These are phyloP conservation scores for Oreamnos americanus DNA, from an alignment of 2,113 vertebrate species.

Conservation along the genomic window DNA sequence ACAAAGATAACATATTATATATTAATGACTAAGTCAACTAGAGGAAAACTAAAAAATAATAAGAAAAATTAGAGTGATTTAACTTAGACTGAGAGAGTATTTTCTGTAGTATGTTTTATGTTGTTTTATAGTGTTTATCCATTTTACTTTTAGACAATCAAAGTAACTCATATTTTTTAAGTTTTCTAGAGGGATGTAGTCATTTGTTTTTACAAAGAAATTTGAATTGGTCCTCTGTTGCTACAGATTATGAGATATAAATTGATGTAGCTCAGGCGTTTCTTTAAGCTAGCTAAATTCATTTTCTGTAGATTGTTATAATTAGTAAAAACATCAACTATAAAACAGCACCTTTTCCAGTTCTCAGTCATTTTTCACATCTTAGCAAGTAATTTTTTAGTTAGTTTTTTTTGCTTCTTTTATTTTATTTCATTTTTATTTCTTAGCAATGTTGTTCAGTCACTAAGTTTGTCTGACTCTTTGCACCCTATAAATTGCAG, in stretches of 20 bases:
- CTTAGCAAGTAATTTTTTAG: not conserved
- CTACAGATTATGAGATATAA: not conserved
- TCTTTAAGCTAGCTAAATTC: not conserved
- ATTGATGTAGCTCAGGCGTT: not conserved
- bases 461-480: not conserved
- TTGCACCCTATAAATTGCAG: not conserved
- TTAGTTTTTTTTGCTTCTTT: not conserved
- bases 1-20: not conserved
- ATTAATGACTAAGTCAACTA: not conserved
- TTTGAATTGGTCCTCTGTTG: not conserved
- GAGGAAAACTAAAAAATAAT: not conserved
- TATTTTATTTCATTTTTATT: not conserved
- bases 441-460: constrained; percentile 22
- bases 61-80: not conserved
- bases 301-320: not conserved
- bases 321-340: not conserved
- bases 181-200: not conserved
- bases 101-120: not conserved
- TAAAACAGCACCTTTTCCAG: not conserved
- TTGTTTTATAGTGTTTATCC: not conserved
- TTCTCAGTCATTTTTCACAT: not conserved
- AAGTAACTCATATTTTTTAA: not conserved
- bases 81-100: not conserved
- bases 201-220: not conserved
- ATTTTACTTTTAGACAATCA: not conserved